Conservation (phyloP, 2,797 vertebrate genomes). For the Hafferia zeledoni region DNA sequence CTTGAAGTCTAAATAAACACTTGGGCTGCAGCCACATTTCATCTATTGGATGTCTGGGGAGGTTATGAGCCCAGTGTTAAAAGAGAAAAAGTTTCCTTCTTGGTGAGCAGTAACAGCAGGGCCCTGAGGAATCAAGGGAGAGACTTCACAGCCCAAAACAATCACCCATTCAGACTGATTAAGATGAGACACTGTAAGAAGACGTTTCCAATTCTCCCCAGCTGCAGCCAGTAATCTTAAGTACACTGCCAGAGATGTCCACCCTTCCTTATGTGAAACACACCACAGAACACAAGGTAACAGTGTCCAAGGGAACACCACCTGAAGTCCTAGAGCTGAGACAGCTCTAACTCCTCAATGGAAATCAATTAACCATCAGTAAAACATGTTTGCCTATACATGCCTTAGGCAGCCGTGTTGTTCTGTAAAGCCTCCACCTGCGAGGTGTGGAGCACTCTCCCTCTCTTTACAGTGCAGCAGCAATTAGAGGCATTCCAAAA, state of each 20-base stretch:
- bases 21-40: background rate
- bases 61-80: background rate
- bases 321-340: background rate
- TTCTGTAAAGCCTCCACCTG: background rate
- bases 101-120: background rate
- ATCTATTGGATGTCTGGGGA: background rate
- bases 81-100: background rate
- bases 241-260: background rate
- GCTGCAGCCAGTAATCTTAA: background rate
- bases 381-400: background rate
- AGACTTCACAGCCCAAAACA: background rate
- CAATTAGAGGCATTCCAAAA: background rate
- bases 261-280: background rate
- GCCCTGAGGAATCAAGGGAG: background rate
- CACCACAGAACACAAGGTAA: background rate
- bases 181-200: background rate
- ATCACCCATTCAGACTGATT: background rate
- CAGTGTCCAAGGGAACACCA: background rate
- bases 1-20: conserved; percentile 54
- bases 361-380: background rate
- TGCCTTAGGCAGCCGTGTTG: background rate
- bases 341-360: background rate
- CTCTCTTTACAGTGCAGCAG: background rate
- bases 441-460: fast-evolving
- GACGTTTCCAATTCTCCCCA: background rate